phyloP scores from a whole-genome alignment of 2,797 vertebrate genomes.

The Luscinia megarhynchos region DNA sequence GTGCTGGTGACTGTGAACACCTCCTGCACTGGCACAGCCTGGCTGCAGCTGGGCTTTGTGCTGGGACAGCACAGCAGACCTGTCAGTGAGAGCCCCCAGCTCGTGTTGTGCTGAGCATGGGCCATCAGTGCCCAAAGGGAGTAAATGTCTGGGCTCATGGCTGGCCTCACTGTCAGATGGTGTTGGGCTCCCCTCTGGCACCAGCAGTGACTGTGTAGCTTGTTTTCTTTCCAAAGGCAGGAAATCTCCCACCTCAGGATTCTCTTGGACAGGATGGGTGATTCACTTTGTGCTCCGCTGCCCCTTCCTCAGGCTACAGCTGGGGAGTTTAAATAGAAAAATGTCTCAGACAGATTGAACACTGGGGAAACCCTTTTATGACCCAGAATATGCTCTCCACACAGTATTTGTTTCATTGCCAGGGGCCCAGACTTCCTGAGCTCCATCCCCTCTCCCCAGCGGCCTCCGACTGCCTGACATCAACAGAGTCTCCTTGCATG shows the following conservation, averaged over 20 bases:
- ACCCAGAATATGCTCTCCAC: neutral
- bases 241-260: slow-evolving; percentile 20
- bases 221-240: slow-evolving; percentile 52
- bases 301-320: slow-evolving; percentile 52
- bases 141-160: neutral
- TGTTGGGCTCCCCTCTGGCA: neutral
- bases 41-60: neutral
- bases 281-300: neutral
- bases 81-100: accelerated
- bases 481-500: slow-evolving; percentile 51
- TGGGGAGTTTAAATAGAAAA: slow-evolving; percentile 40
- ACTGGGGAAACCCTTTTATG: slow-evolving; percentile 42
- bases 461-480: neutral
- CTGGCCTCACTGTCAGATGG: neutral
- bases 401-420: neutral
- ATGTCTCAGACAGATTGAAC: slow-evolving; percentile 14
- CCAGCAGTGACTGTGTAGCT: neutral
- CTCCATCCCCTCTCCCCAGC: neutral
- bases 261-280: slow-evolving; percentile 42
- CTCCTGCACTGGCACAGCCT: neutral
- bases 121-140: neutral
- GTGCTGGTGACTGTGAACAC: neutral
- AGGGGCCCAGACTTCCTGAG: slow-evolving; percentile 30
- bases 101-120: neutral
- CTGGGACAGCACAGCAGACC: neutral